Evolutionary conservation across 2,113 vertebrate species (phyloP).

Genomic region (Cinclus cinclus): DNA sequence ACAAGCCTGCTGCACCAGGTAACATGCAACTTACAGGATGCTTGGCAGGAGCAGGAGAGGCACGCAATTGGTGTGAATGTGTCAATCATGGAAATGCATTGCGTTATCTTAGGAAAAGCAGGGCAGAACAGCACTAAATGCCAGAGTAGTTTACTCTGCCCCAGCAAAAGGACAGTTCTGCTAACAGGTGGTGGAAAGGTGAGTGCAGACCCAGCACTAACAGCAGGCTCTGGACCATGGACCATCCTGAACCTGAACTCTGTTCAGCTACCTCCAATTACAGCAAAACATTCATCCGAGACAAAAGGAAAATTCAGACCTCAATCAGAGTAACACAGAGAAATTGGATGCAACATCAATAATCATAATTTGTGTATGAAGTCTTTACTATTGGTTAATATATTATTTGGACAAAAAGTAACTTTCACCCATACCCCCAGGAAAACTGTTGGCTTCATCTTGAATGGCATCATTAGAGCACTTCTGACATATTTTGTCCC

Average conservation of each 20-base stretch:
- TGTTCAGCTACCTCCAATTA: neutral
- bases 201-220: neutral
- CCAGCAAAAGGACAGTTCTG: neutral
- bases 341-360: neutral
- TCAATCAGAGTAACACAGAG: neutral
- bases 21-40: neutral
- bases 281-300: accelerated
- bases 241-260: neutral
- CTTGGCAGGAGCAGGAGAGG: neutral
- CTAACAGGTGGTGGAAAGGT: neutral
- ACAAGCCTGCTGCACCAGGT: neutral
- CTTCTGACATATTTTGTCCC: neutral
- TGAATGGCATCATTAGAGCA: accelerated
- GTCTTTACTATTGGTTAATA: neutral
- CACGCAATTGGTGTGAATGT: neutral
- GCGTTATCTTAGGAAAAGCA: neutral
- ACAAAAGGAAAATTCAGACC: neutral
- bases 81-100: neutral
- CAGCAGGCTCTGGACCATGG: neutral
- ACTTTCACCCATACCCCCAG: neutral
- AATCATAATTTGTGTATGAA: neutral
- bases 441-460: neutral
- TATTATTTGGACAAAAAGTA: neutral
- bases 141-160: neutral
- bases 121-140: neutral